A percentile compares a stretch with the other conserved stretches of the same genome.
phyloP scores from a whole-genome alignment of 2,797 vertebrate species.

The Anguilla marmorata region DNA sequence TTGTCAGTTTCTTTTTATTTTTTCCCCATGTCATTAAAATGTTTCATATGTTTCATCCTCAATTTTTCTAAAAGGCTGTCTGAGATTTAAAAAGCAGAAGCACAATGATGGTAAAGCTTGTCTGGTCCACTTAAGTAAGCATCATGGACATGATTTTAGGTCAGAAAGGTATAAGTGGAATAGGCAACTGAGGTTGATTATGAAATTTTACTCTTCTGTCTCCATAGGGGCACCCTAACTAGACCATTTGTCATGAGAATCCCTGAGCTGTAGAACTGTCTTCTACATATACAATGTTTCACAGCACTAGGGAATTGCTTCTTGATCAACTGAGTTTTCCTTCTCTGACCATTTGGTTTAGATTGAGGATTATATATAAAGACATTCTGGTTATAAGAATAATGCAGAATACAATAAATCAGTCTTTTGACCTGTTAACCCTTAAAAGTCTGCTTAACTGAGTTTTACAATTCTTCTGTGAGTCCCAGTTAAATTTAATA shows the following conservation, averaged over 20 bases:
- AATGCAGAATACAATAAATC: not conserved
- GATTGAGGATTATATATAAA: not conserved
- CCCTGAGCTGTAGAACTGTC: not conserved
- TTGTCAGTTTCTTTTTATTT: not conserved
- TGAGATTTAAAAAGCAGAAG: not conserved
- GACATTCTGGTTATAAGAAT: not conserved
- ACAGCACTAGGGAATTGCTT: no score
- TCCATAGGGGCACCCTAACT: not conserved
- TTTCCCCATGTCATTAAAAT: not conserved
- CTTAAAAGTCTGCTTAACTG: no score
- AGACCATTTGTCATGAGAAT: not conserved
- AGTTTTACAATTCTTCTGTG: no score
- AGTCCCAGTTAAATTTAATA: not conserved
- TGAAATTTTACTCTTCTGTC: not conserved
- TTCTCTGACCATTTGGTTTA: not conserved
- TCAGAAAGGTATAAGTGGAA: not conserved
- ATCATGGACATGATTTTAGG: not conserved
- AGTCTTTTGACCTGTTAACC: not conserved
- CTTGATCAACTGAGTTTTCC: not conserved
- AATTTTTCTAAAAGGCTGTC: not conserved
- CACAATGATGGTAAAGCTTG: not conserved
- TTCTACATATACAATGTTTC: not conserved
- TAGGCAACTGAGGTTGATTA: not conserved
- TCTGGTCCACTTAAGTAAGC: not conserved
- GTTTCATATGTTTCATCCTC: not conserved